Evolutionary conservation across 2,113 vertebrate genomes (phyloP).

Genomic region (Reinhardtius hippoglossoides): DNA sequence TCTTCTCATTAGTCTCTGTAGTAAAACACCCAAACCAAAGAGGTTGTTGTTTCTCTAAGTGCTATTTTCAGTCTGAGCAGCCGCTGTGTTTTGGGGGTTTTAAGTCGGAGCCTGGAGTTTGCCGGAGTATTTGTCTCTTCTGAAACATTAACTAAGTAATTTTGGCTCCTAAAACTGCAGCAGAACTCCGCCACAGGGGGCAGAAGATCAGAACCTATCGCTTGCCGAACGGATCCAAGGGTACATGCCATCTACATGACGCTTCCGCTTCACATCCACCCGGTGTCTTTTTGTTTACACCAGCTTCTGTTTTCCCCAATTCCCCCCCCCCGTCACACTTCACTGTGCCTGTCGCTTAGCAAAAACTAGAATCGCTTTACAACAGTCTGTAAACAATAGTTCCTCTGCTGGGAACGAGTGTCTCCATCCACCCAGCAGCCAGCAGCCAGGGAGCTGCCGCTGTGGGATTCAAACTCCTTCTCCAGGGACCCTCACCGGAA

Average conservation of each 20-base stretch:
- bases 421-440: conserved; percentile 61
- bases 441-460: conserved; percentile 60
- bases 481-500: conserved; percentile 67
- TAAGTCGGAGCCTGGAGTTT: neutral
- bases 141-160: neutral
- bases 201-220: neutral
- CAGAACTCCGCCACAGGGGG: neutral
- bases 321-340: conserved; percentile 13
- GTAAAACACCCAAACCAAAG: too few relatives aligned
- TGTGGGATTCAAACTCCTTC: conserved; percentile 68
- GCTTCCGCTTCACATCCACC: conserved; percentile 25
- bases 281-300: conserved; percentile 33
- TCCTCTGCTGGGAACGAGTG: conserved; percentile 53
- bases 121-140: neutral
- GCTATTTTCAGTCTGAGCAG: neutral
- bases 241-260: conserved; percentile 3
- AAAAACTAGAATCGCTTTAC: conserved; percentile 43
- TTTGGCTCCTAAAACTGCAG: conserved; percentile 8
- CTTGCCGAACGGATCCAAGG: conserved; percentile 32
- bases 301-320: neutral
- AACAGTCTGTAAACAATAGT: conserved; percentile 57
- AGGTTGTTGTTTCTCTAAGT: neutral
- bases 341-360: conserved; percentile 21
- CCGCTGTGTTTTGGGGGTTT: neutral
- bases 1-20: too few relatives aligned